These are phyloP conservation scores for Phaethon lepturus DNA, from an alignment of 2,113 vertebrate genomes.

Conservation along the genomic window DNA sequence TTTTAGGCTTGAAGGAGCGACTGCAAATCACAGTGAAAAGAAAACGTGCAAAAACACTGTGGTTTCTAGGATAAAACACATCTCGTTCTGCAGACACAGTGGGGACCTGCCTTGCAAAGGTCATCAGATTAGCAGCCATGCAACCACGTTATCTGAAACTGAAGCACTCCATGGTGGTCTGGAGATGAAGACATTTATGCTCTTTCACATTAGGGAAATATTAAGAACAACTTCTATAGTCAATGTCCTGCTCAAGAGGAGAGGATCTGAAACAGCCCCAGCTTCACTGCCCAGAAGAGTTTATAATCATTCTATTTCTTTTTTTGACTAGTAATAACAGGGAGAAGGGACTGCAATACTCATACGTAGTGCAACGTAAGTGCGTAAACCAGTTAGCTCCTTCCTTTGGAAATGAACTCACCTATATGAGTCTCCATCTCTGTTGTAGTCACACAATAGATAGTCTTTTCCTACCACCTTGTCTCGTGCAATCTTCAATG, in stretches of 20 bases:
- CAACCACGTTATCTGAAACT: neutral
- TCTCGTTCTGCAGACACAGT: neutral
- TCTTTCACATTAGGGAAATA: neutral
- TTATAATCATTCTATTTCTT: neutral
- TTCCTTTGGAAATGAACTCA: constrained; percentile 29
- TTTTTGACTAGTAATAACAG: neutral
- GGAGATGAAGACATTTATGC: neutral
- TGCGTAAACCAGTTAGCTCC: neutral
- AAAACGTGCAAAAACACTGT: neutral
- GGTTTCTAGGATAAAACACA: neutral
- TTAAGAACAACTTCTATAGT: neutral
- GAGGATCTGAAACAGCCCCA: neutral
- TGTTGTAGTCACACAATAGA: constrained; percentile 97
- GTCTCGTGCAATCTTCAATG: constrained; percentile 96
- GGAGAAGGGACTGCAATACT: neutral
- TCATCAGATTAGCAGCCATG: neutral
- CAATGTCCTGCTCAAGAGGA: neutral
- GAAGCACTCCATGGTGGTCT: neutral
- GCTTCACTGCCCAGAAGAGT: fast-evolving
- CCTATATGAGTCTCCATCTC: constrained; percentile 98
- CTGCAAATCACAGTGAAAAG: neutral
- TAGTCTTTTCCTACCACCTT: constrained; percentile 98
- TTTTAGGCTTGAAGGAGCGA: neutral
- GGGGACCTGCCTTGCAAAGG: neutral
- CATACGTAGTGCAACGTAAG: fast-evolving